Evolutionary conservation across 2,113 vertebrate genomes (phyloP).

Genomic region (Riparia riparia): DNA sequence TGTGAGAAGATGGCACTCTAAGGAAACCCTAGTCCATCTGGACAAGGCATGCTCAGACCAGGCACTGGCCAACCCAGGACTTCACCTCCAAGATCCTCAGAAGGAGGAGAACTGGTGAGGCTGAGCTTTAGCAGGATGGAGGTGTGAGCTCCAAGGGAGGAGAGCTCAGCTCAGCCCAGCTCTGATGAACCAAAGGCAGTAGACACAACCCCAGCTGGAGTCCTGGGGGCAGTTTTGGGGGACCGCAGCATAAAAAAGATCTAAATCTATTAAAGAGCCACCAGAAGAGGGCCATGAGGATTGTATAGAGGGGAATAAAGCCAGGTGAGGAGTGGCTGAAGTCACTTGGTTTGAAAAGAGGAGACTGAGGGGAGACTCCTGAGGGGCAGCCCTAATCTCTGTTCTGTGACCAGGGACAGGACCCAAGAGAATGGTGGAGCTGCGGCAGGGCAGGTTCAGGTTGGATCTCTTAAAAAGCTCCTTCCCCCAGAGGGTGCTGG

Average conservation of each 20-base stretch:
- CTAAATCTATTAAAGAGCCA: neutral
- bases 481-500: neutral
- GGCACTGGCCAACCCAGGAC: neutral
- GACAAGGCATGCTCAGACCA: neutral
- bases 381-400: neutral
- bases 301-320: neutral
- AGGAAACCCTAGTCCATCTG: neutral
- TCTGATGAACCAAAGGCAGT: neutral
- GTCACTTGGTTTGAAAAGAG: neutral
- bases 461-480: accelerated
- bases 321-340: neutral
- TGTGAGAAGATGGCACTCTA: neutral
- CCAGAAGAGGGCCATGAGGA: accelerated
- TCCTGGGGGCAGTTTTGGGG: neutral
- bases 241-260: neutral
- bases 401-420: neutral
- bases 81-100: neutral
- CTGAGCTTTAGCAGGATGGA: neutral
- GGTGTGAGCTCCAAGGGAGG: neutral
- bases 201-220: neutral
- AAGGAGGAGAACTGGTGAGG: neutral
- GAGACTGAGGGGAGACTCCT: neutral
- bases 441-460: accelerated
- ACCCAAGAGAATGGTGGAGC: accelerated
- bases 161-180: neutral